Base-by-base conservation (phyloP, 2,113 vertebrate species). In the Melierax canorus region DNA sequence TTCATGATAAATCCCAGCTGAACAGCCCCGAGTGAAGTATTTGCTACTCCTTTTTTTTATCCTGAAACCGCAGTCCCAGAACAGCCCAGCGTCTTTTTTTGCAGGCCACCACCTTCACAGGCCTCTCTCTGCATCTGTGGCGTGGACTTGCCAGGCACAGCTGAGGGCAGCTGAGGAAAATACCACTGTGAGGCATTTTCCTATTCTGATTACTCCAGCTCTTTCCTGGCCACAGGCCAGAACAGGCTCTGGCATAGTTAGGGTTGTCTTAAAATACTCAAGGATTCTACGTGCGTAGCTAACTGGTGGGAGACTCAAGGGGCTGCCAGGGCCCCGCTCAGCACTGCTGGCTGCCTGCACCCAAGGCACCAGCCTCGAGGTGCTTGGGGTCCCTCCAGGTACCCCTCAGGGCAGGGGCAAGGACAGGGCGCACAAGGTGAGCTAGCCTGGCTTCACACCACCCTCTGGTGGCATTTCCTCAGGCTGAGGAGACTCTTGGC, bases 91-190 rank as follows among this genome's bases (percentile, higher is more conserved):
- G 4, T 41, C 32, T 30, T 74, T 60, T 60, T 73, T 55, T 75
- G 6, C 23, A 34, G 36, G 21, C 9, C 36, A 60, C 36, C 36
- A 26, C 13, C 21, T 62, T 53, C 32, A 19, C 66, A 73, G 32
- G 10, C 23, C 39, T 73, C 30, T 64, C 14, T 64, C 39, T 67
- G 14, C 45, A n/a, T 68, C 50, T 55, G 21, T 4, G 21, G 51
- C 30, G 7, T 2, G 3, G n/a, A 48, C 30, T 71, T 75, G n/a
- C 16, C 27, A 0, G 1, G 38, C 4, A 1, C 55, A 90, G 69
- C 48, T 76, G 62, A 95, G 62, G 67, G 43, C 80, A 91, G 48
- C 55, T 77, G 60, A 68, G 39, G 59, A n/a, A 93, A 90, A 94
- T 53, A 39, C 56, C 43, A 32, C 48, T 53, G 62, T 72, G 75